A percentile compares a stretch with the other conserved stretches of the same genome.
These are phyloP conservation scores for Dicyrtomina minuta DNA, from an alignment of 2,888 invertebrate genomes.

Conservation along the genomic window DNA sequence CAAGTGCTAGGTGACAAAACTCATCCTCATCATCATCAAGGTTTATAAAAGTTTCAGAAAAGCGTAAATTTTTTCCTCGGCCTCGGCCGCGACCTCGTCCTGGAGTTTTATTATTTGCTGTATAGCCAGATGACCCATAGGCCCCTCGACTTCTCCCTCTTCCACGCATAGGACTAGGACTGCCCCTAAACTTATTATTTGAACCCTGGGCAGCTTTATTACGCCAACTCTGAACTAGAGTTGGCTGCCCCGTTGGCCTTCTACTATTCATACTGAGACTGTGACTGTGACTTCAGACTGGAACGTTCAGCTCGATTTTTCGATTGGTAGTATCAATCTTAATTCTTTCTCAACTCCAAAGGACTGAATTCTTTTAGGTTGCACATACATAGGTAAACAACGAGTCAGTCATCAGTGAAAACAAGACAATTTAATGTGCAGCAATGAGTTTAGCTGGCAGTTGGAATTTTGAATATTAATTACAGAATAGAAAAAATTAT, in stretches of 20 bases:
- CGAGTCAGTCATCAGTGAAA: too few species aligned
- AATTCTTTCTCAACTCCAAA: too few species aligned
- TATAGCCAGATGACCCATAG: too few species aligned
- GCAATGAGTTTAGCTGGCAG: too few species aligned
- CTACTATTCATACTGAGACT: neutral
- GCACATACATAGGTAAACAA: too few species aligned
- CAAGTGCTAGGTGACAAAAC: conserved; percentile 41
- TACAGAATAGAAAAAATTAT: too few species aligned
- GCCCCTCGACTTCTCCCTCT: neutral
- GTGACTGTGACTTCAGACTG: too few species aligned
- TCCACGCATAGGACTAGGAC: neutral
- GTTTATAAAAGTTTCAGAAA: neutral
- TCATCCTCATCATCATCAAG: conserved; percentile 41
- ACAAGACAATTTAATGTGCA: too few species aligned
- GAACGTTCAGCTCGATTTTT: too few species aligned
- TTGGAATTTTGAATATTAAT: too few species aligned
- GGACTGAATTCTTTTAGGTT: too few species aligned
- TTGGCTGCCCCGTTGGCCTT: neutral
- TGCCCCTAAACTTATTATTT: neutral
- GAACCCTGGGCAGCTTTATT: neutral
- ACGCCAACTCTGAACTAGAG: neutral
- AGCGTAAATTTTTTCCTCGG: conserved; percentile 23
- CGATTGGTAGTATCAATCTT: too few species aligned
- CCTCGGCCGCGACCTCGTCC: conserved; percentile 37
- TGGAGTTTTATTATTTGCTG: neutral